phyloP scores from a whole-genome alignment of 2,797 vertebrate genomes.

The Lateolabrax maculatus region DNA sequence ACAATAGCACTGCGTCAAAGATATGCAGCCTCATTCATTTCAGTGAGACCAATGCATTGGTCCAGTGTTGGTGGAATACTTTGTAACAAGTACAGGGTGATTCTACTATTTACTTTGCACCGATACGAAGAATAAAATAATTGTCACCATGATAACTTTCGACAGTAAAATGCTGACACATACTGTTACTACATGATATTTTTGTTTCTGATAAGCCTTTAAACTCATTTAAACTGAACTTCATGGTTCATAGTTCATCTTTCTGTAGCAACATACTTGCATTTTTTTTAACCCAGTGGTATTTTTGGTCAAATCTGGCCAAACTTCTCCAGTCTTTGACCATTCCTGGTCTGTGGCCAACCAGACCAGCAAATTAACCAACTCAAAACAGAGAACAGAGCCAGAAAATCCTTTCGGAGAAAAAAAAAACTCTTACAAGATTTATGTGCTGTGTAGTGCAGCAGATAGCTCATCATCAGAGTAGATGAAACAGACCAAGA shows the following conservation, averaged over 20 bases:
- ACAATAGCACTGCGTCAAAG: slow-evolving; percentile 15
- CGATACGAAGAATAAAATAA: not conserved
- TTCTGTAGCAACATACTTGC: not conserved
- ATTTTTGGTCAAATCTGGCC: slow-evolving; percentile 11
- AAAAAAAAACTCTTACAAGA: not conserved
- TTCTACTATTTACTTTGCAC: not conserved
- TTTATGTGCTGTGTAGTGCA: not conserved
- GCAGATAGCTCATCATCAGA: slow-evolving; percentile 12
- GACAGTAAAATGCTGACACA: slow-evolving; percentile 5
- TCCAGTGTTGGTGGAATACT: slow-evolving; percentile 1
- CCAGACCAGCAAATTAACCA: not conserved
- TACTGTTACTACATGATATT: not conserved
- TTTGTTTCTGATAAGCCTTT: not conserved
- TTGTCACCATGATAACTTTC: not conserved
- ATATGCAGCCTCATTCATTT: slow-evolving; percentile 22
- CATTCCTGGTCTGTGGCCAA: not conserved
- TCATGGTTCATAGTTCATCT: not conserved
- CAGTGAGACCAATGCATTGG: not conserved
- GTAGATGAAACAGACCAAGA: not conserved
- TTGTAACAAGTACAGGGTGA: not conserved
- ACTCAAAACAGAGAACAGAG: slow-evolving; percentile 15
- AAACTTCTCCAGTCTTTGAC: slow-evolving; percentile 1
- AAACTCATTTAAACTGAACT: not conserved
- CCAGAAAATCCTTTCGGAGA: not conserved
- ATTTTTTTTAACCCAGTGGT: not conserved